Evolutionary conservation across 2,888 invertebrate genomes (phyloP).

Genomic region (Peribatodes rhomboidaria): DNA sequence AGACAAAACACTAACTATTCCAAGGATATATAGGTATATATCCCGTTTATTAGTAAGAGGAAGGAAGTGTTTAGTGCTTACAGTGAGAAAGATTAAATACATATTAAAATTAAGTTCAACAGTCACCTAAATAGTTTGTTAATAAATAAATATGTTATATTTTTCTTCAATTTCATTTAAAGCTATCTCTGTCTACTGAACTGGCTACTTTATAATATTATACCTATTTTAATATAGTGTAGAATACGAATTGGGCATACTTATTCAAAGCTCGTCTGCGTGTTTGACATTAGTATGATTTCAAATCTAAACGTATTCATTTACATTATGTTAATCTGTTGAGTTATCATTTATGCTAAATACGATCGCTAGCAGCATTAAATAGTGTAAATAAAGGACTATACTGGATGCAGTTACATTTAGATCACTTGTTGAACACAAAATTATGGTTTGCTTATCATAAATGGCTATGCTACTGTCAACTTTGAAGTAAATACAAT

Average conservation of each 20-base stretch:
- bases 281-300: constrained; percentile 7
- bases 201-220: constrained; percentile 46
- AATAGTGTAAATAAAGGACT: constrained; percentile 59
- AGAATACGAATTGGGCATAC: constrained; percentile 30
- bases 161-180: constrained; percentile 26
- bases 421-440: constrained; percentile 72
- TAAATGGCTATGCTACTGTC: constrained; percentile 60
- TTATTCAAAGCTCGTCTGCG: constrained; percentile 6
- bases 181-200: constrained; percentile 31
- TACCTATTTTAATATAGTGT: constrained; percentile 48
- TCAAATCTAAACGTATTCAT: constrained; percentile 13
- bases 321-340: constrained; percentile 4
- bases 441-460: constrained; percentile 67
- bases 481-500: constrained; percentile 59
- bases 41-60: no score
- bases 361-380: constrained; percentile 46
- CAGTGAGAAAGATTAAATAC: constrained; percentile 7
- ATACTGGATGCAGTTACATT: constrained; percentile 58
- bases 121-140: not conserved
- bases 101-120: not conserved
- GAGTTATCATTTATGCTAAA: constrained; percentile 5
- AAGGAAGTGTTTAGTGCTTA: constrained; percentile 18
- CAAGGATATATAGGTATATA: no score
- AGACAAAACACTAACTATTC: no score
- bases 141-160: constrained; percentile 18